Evolutionary conservation across 1,140 invertebrate genomes (phyloP).

Genomic region (Aphelenchoides avenae): DNA sequence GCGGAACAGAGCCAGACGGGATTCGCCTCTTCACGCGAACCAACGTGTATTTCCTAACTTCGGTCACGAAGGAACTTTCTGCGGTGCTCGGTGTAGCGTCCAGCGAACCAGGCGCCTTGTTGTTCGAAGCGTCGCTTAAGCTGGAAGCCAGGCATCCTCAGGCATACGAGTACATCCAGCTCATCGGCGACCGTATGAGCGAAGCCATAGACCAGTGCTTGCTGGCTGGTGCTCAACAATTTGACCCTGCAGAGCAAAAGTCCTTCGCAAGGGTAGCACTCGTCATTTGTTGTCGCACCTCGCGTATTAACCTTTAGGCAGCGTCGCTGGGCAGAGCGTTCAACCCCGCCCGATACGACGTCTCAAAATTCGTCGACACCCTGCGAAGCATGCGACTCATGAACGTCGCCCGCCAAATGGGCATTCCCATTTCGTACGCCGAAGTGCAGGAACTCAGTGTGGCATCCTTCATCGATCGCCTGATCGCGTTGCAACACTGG

Average conservation of each 20-base stretch:
- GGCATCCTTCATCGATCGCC: conserved; percentile 21
- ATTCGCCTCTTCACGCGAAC: conserved; percentile 16
- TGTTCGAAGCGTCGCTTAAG: conserved; percentile 23
- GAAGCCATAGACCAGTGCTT: conserved; percentile 29
- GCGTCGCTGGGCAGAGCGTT: conserved; percentile 22
- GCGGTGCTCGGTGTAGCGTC: conserved; percentile 22
- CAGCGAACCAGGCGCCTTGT: conserved; percentile 23
- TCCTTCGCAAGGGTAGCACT: conserved; percentile 9
- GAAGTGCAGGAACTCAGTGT: conserved; percentile 27
- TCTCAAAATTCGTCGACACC: conserved; percentile 19
- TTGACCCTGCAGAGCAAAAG: conserved; percentile 22
- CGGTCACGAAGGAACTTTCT: conserved; percentile 21
- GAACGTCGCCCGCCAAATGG: conserved; percentile 27
- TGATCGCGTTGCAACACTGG: conserved; percentile 25
- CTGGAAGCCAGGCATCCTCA: conserved; percentile 14
- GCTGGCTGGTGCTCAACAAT: conserved; percentile 28
- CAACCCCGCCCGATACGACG: conserved; percentile 19
- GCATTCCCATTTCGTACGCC: conserved; percentile 22
- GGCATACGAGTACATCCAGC: conserved; percentile 21
- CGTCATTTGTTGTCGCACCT: not conserved
- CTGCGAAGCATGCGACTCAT: conserved; percentile 18
- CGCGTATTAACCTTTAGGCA: conserved; percentile 21
- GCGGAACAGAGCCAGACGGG: conserved; percentile 19
- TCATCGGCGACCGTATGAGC: conserved; percentile 15
- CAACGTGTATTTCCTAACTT: conserved; percentile 13